Evolutionary conservation across 2,797 vertebrate species (phyloP).

Genomic region (Anisognathus igniventris): DNA sequence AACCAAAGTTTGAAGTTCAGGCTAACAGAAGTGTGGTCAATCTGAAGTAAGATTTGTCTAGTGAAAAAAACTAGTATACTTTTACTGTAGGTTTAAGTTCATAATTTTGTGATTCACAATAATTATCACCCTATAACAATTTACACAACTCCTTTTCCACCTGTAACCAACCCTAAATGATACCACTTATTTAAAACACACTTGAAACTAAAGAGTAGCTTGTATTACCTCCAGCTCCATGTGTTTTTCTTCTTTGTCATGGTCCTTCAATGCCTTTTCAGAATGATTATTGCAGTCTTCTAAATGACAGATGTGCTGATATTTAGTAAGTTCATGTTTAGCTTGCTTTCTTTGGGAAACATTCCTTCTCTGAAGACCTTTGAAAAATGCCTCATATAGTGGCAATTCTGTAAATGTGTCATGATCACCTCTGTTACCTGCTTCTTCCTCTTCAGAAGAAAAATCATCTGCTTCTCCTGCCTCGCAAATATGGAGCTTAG

Average conservation of each 20-base stretch:
- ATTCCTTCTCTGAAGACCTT: conserved; percentile 26
- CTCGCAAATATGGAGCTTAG: conserved; percentile 28
- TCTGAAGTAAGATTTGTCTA: background rate
- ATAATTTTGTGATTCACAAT: background rate
- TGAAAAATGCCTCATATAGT: conserved; percentile 22
- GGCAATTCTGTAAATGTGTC: conserved; percentile 71
- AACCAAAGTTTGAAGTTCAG: background rate
- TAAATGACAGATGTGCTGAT: background rate
- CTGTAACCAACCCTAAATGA: background rate
- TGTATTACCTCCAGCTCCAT: conserved; percentile 49
- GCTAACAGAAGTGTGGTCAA: background rate
- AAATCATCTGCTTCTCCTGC: conserved; percentile 68
- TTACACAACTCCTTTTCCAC: background rate
- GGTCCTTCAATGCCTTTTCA: background rate
- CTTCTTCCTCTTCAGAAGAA: conserved; percentile 68
- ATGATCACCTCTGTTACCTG: conserved; percentile 19
- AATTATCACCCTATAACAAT: background rate
- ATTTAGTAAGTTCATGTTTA: conserved; percentile 11
- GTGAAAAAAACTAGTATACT: background rate
- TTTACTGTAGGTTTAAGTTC: background rate
- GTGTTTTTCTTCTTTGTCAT: conserved; percentile 17
- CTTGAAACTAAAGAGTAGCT: background rate
- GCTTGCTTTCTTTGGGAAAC: conserved; percentile 46
- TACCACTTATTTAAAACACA: background rate
- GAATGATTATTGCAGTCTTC: background rate